Evolutionary conservation across 2,888 invertebrate species (phyloP).

Genomic region (Celastrina argiolus): DNA sequence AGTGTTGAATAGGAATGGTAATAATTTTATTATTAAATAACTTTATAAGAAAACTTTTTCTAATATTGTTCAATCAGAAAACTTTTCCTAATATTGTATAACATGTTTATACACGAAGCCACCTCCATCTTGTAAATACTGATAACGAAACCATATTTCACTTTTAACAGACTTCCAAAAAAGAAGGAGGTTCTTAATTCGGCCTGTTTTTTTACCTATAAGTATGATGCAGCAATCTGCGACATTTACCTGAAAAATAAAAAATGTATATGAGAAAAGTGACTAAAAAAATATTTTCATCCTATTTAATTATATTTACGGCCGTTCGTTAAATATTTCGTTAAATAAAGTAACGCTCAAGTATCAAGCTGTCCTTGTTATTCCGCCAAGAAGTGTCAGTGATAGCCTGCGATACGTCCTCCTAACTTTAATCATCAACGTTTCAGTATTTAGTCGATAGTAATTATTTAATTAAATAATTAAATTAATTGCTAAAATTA

Average conservation of each 20-base stretch:
- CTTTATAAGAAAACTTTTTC: too few relatives aligned
- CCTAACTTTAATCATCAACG: too few relatives aligned
- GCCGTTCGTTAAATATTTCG: too few relatives aligned
- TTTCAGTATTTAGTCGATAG: too few relatives aligned
- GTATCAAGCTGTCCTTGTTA: too few relatives aligned
- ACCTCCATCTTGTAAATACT: background rate
- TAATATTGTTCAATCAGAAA: too few relatives aligned
- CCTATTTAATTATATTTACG: too few relatives aligned
- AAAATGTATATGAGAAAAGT: background rate
- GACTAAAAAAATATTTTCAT: background rate
- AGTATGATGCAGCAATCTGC: background rate
- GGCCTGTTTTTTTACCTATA: background rate
- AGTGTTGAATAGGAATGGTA: background rate
- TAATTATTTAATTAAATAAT: too few relatives aligned
- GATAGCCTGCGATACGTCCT: too few relatives aligned
- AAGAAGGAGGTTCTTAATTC: background rate
- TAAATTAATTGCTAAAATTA: too few relatives aligned
- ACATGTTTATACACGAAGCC: background rate
- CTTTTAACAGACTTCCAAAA: background rate
- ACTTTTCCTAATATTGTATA: constrained; percentile 4
- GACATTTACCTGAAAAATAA: constrained; percentile 18
- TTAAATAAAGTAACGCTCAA: too few relatives aligned
- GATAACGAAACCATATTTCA: background rate
- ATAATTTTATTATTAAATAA: background rate
- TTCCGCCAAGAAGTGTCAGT: too few relatives aligned